Conservation (phyloP, 2,888 invertebrate genomes). For the Netelia fuscicornis region DNA sequence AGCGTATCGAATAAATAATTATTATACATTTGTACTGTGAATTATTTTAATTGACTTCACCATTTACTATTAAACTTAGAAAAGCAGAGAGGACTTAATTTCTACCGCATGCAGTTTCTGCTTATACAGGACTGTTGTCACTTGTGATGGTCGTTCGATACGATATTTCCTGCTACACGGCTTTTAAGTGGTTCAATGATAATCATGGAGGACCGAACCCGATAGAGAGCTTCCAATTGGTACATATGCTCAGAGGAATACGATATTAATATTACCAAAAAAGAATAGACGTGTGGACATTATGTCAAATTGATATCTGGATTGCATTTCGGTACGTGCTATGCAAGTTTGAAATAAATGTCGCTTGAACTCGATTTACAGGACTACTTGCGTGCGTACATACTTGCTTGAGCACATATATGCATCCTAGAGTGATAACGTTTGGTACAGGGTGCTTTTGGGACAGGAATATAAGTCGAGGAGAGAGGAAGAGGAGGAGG, state of each 20-base stretch:
- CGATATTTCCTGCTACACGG: background rate
- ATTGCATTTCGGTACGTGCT: background rate
- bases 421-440: background rate
- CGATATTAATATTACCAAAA: background rate
- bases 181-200: background rate
- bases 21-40: constrained; percentile 7
- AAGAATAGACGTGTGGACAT: background rate
- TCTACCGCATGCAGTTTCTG: background rate
- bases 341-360: background rate
- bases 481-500: background rate
- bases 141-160: background rate
- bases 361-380: background rate
- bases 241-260: background rate
- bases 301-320: background rate
- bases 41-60: background rate
- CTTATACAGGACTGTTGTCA: background rate
- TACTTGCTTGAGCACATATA: background rate
- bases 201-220: background rate
- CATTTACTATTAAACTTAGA: too few relatives aligned
- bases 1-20: constrained; percentile 27
- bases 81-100: too few relatives aligned
- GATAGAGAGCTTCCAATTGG: background rate
- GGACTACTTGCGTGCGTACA: background rate
- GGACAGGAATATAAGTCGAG: background rate
- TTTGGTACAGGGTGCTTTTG: background rate